Conservation (phyloP, 30 jellyfish, hydroid and myxozoan genomes). For the Catostylus mosaicus region DNA sequence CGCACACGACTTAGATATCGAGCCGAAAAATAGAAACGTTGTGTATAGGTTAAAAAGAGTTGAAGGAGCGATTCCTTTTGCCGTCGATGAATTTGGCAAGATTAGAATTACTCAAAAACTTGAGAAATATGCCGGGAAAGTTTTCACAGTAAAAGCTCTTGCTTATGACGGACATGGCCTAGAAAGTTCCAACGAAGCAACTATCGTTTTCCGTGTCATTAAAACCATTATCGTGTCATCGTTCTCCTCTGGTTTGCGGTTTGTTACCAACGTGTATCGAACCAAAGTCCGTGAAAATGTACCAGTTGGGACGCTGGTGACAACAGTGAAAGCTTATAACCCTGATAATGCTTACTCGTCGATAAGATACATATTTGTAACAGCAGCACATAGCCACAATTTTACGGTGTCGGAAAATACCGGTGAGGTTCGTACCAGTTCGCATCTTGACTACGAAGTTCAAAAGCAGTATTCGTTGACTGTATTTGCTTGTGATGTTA, state of each 20-base stretch:
- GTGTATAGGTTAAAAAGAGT: conserved; percentile 19
- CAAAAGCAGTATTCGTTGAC: conserved; percentile 43
- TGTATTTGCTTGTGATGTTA: conserved; percentile 76
- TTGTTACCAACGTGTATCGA: conserved; percentile 25
- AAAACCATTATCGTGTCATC: conserved; percentile 2
- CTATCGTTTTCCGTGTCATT: conserved; percentile 8
- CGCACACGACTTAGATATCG: conserved; percentile 81
- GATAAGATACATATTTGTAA: conserved; percentile 52
- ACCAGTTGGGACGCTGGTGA: conserved; percentile 38
- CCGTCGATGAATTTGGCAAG: conserved; percentile 54
- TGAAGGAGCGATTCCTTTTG: neutral
- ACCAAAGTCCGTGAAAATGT: conserved; percentile 68
- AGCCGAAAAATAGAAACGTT: conserved; percentile 25
- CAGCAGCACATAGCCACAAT: conserved; percentile 10
- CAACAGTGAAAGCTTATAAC: conserved; percentile 61
- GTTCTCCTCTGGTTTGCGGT: conserved; percentile 36
- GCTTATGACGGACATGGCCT: conserved; percentile 68
- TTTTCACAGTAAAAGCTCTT: neutral
- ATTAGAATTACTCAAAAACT: conserved; percentile 11
- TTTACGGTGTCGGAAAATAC: conserved; percentile 61
- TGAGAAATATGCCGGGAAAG: conserved; percentile 36
- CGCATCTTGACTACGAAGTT: conserved; percentile 70
- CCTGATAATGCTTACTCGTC: conserved; percentile 35
- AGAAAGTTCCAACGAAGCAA: conserved; percentile 54
- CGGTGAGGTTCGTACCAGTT: conserved; percentile 58